These are phyloP conservation scores for Geophilus truncorum DNA, from an alignment of 2,888 invertebrate species.

Conservation along the genomic window DNA sequence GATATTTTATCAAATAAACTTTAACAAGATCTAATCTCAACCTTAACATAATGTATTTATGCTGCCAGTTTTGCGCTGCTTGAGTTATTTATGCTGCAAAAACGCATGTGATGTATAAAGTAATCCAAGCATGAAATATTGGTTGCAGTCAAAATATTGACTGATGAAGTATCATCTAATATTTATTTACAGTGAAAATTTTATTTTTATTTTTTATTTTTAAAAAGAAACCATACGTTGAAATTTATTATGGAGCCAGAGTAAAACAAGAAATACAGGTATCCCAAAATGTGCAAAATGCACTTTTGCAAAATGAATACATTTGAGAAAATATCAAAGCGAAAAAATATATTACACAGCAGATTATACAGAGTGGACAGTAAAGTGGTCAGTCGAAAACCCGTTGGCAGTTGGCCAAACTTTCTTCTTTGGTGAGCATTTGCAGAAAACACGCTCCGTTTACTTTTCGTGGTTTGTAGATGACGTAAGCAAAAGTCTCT, in stretches of 20 bases:
- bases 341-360: neutral
- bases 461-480: conserved; percentile 23
- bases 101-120: neutral
- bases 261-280: neutral
- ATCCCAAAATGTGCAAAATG: neutral
- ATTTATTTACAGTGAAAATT: no score
- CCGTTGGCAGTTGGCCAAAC: neutral
- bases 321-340: neutral
- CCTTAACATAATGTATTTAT: neutral
- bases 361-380: conserved; percentile 21
- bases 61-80: neutral
- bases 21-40: no score
- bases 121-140: conserved; percentile 8
- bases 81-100: neutral
- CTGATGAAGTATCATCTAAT: conserved; percentile 12
- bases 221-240: no score
- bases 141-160: conserved; percentile 6
- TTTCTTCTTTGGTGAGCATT: conserved; percentile 27
- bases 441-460: conserved; percentile 27
- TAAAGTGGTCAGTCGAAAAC: conserved; percentile 1
- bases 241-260: no score
- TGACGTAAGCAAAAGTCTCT: conserved; percentile 24
- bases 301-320: neutral
- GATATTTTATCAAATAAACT: neutral
- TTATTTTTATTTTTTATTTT: no score